Evolutionary conservation across 2,797 vertebrate species (phyloP), one percentile per base, ranked within the genome.

Genomic region (Enteromius paludinosus): DNA sequence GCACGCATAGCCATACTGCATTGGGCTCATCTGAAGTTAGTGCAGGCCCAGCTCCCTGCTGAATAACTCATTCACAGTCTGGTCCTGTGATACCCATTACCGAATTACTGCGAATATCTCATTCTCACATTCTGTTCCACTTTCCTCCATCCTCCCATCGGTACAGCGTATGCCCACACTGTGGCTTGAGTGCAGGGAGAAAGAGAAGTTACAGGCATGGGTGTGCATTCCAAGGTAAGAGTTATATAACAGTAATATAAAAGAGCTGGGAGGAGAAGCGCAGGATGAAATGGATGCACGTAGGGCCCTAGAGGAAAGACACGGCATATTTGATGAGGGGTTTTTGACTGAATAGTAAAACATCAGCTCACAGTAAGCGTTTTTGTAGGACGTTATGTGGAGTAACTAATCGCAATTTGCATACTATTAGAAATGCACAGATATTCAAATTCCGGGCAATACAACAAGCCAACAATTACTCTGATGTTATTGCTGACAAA

Each of bases 11-110:
- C 76, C 7, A 23, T 68, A 54, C 72, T 52, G 49, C 70, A 75
- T 54, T 14, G 8, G 75, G 73, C 52, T 75, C n/a, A 47, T 83
- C 83, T 85, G 77, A 81, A 83, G 82, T 84, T 78, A 80, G 72
- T 33, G 71, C 78, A 84, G 78, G 68, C 74, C 62, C 68, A 25
- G 12, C 71, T 85, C 81, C 68, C 87, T 59, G 72, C 79, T 85
- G 87, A 86, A 81, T 69, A 84, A 78, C 84, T 82, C 49, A 82
- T 81, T 87, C 78, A 84, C 79, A 87, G 82, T 78, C 86, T 75
- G 33, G 83, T 88, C 84, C 80, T 84, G 80, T 79, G 83, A 79
- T 83, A 81, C 82, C 83, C 70, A 85, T 87, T 85, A 87, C 82
- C 41, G 62, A 86, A 87, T 84, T 85, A 83, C 79, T 84, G 82